phyloP scores from a whole-genome alignment of 2,888 invertebrate species.

The Plebejus argus region DNA sequence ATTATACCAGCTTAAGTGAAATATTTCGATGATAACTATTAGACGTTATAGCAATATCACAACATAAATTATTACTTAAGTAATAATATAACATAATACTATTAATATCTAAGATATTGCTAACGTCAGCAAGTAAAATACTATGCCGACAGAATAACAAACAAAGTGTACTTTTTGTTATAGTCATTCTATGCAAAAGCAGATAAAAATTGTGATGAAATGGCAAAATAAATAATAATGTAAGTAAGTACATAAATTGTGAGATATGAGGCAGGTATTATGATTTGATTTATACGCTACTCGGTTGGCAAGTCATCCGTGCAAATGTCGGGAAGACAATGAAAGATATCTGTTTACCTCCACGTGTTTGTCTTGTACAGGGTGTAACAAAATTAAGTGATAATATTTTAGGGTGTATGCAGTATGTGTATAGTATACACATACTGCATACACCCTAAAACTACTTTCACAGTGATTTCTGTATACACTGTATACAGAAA shows the following conservation, averaged over 20 bases:
- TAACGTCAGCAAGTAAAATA: too few relatives aligned
- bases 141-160: not conserved
- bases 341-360: constrained; percentile 30
- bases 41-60: too few relatives aligned
- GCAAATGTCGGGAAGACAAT: constrained; percentile 32
- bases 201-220: not conserved
- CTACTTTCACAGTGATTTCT: too few relatives aligned
- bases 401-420: too few relatives aligned
- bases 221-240: not conserved
- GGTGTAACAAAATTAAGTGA: not conserved
- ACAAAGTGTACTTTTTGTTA: not conserved
- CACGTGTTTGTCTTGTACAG: constrained; percentile 20
- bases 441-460: too few relatives aligned
- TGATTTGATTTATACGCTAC: constrained; percentile 16
- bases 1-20: too few relatives aligned
- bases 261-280: constrained; percentile 22
- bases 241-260: not conserved
- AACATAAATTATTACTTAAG: too few relatives aligned
- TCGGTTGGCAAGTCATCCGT: constrained; percentile 7
- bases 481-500: too few relatives aligned
- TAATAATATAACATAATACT: too few relatives aligned
- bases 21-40: too few relatives aligned
- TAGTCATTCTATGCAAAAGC: not conserved
- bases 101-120: too few relatives aligned
- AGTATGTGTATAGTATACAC: too few relatives aligned